Conservation (phyloP, 2,888 invertebrate genomes). For the Synergus laeviventris region DNA sequence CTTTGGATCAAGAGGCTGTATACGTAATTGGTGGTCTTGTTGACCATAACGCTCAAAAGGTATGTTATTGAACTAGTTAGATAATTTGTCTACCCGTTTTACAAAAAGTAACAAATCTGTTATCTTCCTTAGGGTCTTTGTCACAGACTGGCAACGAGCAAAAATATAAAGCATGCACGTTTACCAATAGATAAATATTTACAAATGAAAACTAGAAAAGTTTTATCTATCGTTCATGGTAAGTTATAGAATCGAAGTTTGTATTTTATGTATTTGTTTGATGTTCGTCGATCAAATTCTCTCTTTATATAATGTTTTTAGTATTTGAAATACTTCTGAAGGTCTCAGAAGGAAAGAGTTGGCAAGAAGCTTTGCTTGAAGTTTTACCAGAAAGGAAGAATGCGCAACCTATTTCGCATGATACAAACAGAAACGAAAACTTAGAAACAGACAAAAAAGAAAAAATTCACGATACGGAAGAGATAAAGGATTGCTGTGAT, state of each 20-base stretch:
- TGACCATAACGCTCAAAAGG: constrained; percentile 97
- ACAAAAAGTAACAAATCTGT: neutral
- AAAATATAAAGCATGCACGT: constrained; percentile 88
- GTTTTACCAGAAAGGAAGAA: constrained; percentile 89
- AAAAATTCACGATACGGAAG: neutral
- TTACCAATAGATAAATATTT: constrained; percentile 93
- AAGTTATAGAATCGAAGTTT: constrained; percentile 57
- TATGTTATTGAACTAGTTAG: constrained; percentile 50
- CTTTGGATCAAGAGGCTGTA: constrained; percentile 85
- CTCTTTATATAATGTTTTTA: constrained; percentile 74
- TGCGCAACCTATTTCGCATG: constrained; percentile 75
- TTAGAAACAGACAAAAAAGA: neutral
- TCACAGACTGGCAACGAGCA: constrained; percentile 86
- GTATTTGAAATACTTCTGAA: constrained; percentile 90
- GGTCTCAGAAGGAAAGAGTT: constrained; percentile 86
- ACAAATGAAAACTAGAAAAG: constrained; percentile 93
- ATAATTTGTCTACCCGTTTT: neutral
- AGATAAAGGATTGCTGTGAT: neutral
- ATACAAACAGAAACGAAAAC: neutral
- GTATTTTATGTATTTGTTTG: neutral
- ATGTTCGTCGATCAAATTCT: constrained; percentile 40
- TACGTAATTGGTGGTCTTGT: constrained; percentile 98
- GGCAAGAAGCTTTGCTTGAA: constrained; percentile 87
- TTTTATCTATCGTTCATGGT: constrained; percentile 97
- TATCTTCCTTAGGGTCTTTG: constrained; percentile 84